A percentile compares a stretch with the other conserved stretches of the same genome.
Evolutionary conservation across 2,113 vertebrate genomes (phyloP).

Genomic region (human (Homo sapiens)): DNA sequence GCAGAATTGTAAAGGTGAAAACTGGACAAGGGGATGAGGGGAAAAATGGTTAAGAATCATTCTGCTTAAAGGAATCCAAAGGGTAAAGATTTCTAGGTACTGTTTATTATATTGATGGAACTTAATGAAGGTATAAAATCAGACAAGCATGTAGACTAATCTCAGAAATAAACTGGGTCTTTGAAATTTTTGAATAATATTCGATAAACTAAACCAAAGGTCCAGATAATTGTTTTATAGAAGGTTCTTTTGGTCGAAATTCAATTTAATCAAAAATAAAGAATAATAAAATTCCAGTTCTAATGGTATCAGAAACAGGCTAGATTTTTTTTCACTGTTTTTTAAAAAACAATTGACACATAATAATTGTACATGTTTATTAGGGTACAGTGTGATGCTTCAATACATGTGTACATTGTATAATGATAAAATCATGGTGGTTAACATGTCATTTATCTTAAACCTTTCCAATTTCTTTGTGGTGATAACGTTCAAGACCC

Average conservation of each 20-base stretch:
- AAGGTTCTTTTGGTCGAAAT: constrained; percentile 18
- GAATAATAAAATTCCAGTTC: neutral
- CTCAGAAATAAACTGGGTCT: neutral
- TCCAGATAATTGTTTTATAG: neutral
- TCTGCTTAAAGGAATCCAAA: constrained; percentile 7
- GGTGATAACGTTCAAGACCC: neutral
- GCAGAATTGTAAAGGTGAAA: constrained; percentile 35
- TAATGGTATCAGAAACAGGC: neutral
- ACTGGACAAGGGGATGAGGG: neutral
- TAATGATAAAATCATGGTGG: neutral
- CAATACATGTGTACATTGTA: neutral
- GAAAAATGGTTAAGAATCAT: neutral
- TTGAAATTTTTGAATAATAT: neutral
- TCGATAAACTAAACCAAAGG: neutral
- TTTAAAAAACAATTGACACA: neutral
- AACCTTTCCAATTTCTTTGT: neutral
- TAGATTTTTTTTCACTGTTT: neutral
- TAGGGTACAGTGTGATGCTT: neutral
- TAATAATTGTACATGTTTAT: neutral
- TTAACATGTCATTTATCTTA: neutral
- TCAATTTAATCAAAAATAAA: neutral
- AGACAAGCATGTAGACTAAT: neutral
- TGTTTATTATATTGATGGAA: neutral
- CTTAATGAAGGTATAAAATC: neutral
- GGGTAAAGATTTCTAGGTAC: neutral